Percentiles rank a stretch among this genome's conserved stretches.
phyloP scores from a whole-genome alignment of 2,797 vertebrate genomes.

The Cyprinodon diabolis region DNA sequence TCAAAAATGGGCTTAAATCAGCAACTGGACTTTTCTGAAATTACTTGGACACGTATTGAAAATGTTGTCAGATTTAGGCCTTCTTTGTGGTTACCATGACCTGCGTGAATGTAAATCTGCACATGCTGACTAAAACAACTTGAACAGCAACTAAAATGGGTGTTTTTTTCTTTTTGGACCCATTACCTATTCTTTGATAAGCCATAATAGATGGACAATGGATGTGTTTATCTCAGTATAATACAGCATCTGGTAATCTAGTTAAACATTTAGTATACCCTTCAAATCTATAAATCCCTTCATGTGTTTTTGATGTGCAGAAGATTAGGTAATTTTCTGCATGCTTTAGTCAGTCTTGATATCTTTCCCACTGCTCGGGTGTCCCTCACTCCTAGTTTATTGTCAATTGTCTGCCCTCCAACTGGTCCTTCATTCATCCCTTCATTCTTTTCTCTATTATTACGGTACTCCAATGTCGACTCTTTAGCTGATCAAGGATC shows the following conservation, averaged over 20 bases:
- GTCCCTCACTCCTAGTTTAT: conserved; percentile 11
- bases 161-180: too few species aligned
- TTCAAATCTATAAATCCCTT: neutral
- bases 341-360: neutral
- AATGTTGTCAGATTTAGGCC: too few species aligned
- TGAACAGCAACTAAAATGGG: too few species aligned
- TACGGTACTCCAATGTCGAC: neutral
- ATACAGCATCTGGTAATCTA: neutral
- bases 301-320: neutral
- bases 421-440: conserved; percentile 26
- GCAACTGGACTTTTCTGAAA: too few species aligned
- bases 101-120: too few species aligned
- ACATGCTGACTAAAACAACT: too few species aligned
- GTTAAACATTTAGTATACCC: neutral
- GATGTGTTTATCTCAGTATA: neutral
- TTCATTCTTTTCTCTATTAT: conserved; percentile 10
- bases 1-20: too few species aligned
- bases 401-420: conserved; percentile 37
- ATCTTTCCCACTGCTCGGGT: neutral
- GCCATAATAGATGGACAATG: neutral
- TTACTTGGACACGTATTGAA: too few species aligned
- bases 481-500: conserved; percentile 27
- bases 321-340: neutral
- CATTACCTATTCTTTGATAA: neutral
- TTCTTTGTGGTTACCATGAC: too few species aligned